Conservation (phyloP, 2,113 vertebrate species). For the Hylia prasina region DNA sequence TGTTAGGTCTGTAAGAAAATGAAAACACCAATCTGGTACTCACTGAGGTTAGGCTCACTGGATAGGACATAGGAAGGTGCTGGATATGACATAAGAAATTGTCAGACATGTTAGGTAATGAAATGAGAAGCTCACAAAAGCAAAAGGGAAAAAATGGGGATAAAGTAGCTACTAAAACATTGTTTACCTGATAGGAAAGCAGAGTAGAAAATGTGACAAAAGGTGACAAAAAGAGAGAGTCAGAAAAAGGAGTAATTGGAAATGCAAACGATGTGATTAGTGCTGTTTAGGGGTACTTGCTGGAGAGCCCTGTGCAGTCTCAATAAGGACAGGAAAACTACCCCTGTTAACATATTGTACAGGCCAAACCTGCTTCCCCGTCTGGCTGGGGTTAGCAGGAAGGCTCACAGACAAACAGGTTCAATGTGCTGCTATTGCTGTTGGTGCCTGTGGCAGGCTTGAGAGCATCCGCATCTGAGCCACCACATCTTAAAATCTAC, state of each 20-base stretch:
- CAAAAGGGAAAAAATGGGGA: neutral
- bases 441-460: neutral
- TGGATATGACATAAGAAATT: neutral
- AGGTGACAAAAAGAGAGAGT: neutral
- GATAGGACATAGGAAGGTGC: neutral
- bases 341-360: neutral
- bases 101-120: neutral
- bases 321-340: neutral
- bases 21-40: neutral
- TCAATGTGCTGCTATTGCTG: neutral
- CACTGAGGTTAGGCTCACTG: neutral
- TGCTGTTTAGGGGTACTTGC: neutral
- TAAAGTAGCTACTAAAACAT: neutral
- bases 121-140: neutral
- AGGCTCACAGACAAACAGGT: neutral
- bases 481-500: neutral
- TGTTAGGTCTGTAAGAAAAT: neutral
- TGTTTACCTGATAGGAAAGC: neutral
- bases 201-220: neutral
- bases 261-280: neutral
- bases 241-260: neutral
- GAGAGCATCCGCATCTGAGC: neutral
- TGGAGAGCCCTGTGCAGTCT: neutral
- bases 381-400: neutral
- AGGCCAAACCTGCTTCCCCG: neutral